These are phyloP conservation scores for Gymnothorax javanicus DNA, from an alignment of 2,797 vertebrate genomes.

Conservation along the genomic window DNA sequence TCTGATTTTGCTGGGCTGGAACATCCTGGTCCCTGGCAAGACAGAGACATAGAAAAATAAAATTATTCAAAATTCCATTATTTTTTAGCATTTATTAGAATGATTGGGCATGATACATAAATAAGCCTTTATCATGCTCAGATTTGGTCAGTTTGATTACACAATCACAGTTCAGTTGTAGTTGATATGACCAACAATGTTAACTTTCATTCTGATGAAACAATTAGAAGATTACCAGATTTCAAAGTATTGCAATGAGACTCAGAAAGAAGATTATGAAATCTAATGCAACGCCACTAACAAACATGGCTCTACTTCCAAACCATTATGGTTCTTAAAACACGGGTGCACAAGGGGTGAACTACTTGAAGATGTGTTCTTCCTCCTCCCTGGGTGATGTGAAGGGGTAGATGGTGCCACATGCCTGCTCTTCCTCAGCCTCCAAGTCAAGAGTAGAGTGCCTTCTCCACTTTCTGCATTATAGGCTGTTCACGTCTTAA, in stretches of 20 bases:
- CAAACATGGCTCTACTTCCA: no score
- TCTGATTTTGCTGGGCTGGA: not conserved
- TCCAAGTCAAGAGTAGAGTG: no score
- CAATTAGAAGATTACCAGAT: not conserved
- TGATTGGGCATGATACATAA: not conserved
- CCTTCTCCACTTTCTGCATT: no score
- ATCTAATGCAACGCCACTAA: not conserved
- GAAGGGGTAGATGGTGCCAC: no score
- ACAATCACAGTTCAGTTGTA: not conserved
- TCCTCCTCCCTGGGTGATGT: no score
- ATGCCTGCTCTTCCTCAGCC: no score
- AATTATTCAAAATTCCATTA: not conserved
- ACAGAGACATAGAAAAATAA: not conserved
- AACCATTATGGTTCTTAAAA: no score
- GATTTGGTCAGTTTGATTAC: not conserved
- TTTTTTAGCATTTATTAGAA: not conserved
- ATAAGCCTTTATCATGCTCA: not conserved
- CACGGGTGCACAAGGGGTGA: no score
- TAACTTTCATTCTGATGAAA: not conserved
- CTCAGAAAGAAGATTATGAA: not conserved
- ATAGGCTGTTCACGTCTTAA: no score
- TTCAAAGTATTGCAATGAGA: not conserved
- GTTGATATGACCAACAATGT: not conserved
- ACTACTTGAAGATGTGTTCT: no score
- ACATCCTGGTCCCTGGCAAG: constrained; percentile 40